Conservation (phyloP, 2,888 invertebrate genomes). For the Tenthredo amoena region DNA sequence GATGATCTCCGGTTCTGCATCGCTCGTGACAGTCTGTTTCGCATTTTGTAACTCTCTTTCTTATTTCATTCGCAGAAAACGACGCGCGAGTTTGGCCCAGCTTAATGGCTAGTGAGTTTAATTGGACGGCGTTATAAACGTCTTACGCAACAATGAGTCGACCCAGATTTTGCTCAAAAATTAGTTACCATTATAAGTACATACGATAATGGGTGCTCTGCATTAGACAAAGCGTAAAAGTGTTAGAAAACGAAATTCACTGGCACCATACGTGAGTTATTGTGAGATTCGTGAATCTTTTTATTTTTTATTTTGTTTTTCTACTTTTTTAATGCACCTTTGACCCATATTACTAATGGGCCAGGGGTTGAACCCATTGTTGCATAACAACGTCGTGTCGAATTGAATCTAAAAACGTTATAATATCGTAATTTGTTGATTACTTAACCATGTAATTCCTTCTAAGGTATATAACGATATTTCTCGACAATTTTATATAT, state of each 20-base stretch:
- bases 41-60: not conserved
- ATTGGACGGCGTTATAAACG: conserved; percentile 1
- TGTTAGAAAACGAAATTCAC: not conserved
- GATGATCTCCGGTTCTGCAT: not conserved
- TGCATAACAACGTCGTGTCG: not conserved
- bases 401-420: conserved; percentile 3
- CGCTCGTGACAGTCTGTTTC: not conserved
- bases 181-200: conserved; percentile 8
- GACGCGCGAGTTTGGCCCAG: conserved; percentile 15
- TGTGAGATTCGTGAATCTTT: not conserved
- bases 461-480: conserved; percentile 14
- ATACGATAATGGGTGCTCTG: not conserved
- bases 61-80: conserved; percentile 9
- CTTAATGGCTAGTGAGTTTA: conserved; percentile 22
- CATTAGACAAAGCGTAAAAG: not conserved
- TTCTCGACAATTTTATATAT: conserved; percentile 8
- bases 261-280: not conserved
- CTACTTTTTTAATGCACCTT: not conserved
- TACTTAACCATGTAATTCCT: conserved; percentile 31
- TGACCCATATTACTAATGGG: conserved; percentile 27
- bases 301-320: not conserved
- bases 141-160: conserved; percentile 37
- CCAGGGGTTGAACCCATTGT: conserved; percentile 1
- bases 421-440: not conserved
- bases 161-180: conserved; percentile 28